These are phyloP conservation scores for Falco naumanni DNA, from an alignment of 2,797 vertebrate genomes.

Conservation along the genomic window DNA sequence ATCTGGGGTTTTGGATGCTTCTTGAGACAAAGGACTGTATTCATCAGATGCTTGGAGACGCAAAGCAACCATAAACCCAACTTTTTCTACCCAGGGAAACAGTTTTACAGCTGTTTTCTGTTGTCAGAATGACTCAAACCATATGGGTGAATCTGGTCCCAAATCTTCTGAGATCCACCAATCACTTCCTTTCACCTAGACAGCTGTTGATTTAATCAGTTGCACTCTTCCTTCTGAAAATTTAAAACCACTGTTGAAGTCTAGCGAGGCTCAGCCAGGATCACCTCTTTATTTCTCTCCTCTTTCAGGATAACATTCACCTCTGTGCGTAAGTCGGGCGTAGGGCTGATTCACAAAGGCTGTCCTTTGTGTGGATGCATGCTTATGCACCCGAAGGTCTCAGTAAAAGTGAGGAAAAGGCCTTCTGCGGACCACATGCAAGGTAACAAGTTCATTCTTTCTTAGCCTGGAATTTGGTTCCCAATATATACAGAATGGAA, in stretches of 20 bases:
- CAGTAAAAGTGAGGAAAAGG: neutral
- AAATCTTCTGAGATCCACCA: conserved; percentile 42
- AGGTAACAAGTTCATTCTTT: neutral
- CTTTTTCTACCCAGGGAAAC: conserved; percentile 1
- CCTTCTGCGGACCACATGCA: neutral
- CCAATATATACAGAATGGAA: conserved; percentile 5
- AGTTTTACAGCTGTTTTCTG: conserved; percentile 49
- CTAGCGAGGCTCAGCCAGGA: neutral
- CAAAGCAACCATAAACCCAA: conserved; percentile 33
- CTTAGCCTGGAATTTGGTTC: conserved; percentile 44
- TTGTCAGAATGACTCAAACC: conserved; percentile 23
- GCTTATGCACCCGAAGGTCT: accelerated
- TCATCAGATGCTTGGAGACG: neutral
- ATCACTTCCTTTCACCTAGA: conserved; percentile 27
- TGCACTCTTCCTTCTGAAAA: neutral
- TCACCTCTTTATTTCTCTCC: neutral
- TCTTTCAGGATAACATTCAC: neutral
- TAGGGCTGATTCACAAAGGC: neutral
- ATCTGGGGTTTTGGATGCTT: conserved; percentile 21
- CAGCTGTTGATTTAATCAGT: conserved; percentile 30
- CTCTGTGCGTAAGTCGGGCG: neutral
- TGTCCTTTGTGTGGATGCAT: neutral
- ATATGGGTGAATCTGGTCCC: conserved; percentile 18
- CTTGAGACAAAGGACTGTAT: conserved; percentile 40
- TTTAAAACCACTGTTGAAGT: neutral